These are phyloP conservation scores for Chloroclystis v-ata DNA, from an alignment of 2,888 invertebrate genomes.

Conservation along the genomic window DNA sequence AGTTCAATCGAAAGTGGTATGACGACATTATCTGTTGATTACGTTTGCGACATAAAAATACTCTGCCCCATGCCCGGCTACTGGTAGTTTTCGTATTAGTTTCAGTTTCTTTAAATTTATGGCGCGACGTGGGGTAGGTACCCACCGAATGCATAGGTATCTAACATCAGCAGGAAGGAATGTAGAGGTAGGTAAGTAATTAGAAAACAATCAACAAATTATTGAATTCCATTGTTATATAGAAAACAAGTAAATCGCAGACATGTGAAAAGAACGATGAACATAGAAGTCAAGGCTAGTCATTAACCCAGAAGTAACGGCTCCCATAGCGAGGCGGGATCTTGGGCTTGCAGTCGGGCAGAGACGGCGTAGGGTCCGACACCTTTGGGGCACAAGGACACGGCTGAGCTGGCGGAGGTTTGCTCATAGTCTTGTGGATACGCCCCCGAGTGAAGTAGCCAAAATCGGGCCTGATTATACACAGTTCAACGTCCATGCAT, in stretches of 20 bases:
- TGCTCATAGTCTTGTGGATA: slow-evolving; percentile 76
- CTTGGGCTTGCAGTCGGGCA: slow-evolving; percentile 80
- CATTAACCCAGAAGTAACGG: slow-evolving; percentile 75
- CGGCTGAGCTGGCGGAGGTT: slow-evolving; percentile 76
- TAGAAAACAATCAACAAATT: neutral
- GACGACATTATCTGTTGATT: neutral
- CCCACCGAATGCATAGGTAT: neutral
- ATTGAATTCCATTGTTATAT: slow-evolving; percentile 2
- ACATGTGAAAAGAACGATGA: neutral
- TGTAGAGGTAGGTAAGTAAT: neutral
- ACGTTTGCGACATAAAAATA: too few relatives aligned
- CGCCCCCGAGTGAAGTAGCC: slow-evolving; percentile 89
- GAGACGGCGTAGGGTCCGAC: slow-evolving; percentile 80
- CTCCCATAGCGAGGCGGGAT: slow-evolving; percentile 80
- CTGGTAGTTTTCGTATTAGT: too few relatives aligned
- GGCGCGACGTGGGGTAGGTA: too few relatives aligned
- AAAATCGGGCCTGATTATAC: slow-evolving; percentile 85
- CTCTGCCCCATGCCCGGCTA: too few relatives aligned
- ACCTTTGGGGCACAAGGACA: slow-evolving; percentile 75
- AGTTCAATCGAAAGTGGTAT: slow-evolving; percentile 7
- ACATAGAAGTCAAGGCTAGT: slow-evolving; percentile 31
- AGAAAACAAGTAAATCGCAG: neutral
- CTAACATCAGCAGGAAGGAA: neutral
- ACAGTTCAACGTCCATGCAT: slow-evolving; percentile 87
- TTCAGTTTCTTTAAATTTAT: too few relatives aligned